Evolutionary conservation across 1,140 invertebrate species (phyloP), one percentile per base, ranked within the genome.

Genomic region (Scylla paramamosain): DNA sequence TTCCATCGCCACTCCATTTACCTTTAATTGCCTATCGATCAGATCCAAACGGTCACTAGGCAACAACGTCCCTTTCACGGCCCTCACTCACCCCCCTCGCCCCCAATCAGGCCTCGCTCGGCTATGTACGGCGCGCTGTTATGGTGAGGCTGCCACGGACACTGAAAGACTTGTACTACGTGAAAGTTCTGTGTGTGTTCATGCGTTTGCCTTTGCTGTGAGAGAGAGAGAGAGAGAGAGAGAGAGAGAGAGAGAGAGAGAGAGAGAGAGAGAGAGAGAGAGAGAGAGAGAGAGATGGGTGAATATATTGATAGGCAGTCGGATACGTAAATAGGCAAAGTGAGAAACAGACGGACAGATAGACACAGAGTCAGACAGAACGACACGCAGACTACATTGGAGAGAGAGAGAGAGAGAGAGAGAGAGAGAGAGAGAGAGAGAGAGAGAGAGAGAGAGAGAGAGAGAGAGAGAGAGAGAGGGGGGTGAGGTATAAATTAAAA

Each of bases 391-490:
- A 39, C 39, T 39, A 39, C 6, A 39, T 2, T 6, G 25, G 86
- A 88, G 29, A 88, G 86, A 46, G 86, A 46, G 45, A 88, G 45
- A 77, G 67, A 77, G 31, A 46, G 31, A 46, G 31, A 88, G 45
- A 45, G 31, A 88, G 31, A 88, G 31, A 88, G 86, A 88, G 86
- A 46, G 86, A 46, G 45, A 88, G 45, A 88, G 45, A 88, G 86
- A 46, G 86, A 46, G 45, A 88, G 31, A 46, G 86, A 88, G 86
- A 88, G 86, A 46, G 86, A 46, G 45, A 88, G 45, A 45, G 86
- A 39, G 86, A 46, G 86, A 87, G 86, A 87, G 39, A 45, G 86
- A 87, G 86, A 45, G 86, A 87, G 39, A 87, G 29, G 29, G 86
- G 25, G 86, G 25, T 4, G 28, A 3, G 20, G 86, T 39, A 88